Evolutionary conservation across 2,797 vertebrate genomes (phyloP).

Genomic region (Emys orbicularis): DNA sequence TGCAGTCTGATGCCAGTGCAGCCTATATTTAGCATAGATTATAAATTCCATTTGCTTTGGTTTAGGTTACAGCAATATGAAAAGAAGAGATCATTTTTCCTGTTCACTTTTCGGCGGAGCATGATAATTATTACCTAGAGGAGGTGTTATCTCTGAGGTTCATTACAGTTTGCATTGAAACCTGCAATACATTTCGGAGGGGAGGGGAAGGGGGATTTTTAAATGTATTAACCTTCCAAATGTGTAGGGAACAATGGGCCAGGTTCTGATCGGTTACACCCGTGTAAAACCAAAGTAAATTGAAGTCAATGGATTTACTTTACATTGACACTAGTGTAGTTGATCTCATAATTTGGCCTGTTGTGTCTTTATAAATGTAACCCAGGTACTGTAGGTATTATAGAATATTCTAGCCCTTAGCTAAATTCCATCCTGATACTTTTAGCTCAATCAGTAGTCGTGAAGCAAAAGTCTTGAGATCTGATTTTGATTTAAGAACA

Average conservation of each 20-base stretch:
- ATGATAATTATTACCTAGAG: neutral
- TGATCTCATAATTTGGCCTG: slow-evolving; percentile 50
- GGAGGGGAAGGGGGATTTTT: neutral
- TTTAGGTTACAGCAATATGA: neutral
- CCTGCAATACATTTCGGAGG: neutral
- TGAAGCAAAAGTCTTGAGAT: slow-evolving; percentile 53
- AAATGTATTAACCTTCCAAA: neutral
- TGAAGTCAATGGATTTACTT: slow-evolving; percentile 26
- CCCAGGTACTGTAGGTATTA: slow-evolving; percentile 18
- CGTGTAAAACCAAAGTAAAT: neutral
- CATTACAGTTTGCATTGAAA: slow-evolving; percentile 21
- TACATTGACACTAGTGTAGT: slow-evolving; percentile 15
- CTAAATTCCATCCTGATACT: slow-evolving; percentile 54
- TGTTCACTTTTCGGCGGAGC: slow-evolving; percentile 30
- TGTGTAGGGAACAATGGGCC: neutral
- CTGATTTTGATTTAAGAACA: slow-evolving; percentile 52
- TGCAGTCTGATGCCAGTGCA: neutral
- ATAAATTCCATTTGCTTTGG: neutral
- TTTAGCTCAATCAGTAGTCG: slow-evolving; percentile 50
- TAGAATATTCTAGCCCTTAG: slow-evolving; percentile 45
- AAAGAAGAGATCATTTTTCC: neutral
- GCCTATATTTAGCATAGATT: neutral
- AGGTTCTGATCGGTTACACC: neutral
- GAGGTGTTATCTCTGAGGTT: neutral
- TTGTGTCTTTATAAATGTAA: slow-evolving; percentile 27